phyloP scores from a whole-genome alignment of 2,797 vertebrate genomes.

The Phrynocephalus guinanensis region DNA sequence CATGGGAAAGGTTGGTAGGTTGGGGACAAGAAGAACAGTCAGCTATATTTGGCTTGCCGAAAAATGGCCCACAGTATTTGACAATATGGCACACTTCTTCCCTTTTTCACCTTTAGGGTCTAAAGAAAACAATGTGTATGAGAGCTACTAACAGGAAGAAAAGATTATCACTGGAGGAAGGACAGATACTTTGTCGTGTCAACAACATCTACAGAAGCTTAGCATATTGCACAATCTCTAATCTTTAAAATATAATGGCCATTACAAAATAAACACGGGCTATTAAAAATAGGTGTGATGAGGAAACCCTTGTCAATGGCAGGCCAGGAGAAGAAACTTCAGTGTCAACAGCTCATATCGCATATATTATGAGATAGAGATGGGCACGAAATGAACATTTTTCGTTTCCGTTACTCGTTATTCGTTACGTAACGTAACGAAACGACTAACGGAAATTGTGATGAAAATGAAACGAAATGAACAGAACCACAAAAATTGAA shows the following conservation, averaged over 20 bases:
- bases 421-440: too few species aligned
- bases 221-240: background rate
- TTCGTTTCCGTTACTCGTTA: too few species aligned
- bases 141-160: background rate
- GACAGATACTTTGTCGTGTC: too few species aligned
- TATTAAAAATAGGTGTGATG: background rate
- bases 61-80: background rate
- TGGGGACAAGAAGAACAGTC: background rate
- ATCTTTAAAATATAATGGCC: background rate
- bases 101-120: background rate
- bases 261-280: constrained; percentile 12
- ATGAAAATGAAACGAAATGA: too few species aligned
- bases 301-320: background rate
- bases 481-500: too few species aligned
- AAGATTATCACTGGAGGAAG: background rate
- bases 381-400: background rate
- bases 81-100: background rate
- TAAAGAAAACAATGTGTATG: background rate
- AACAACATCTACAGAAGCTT: background rate
- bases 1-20: background rate
- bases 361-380: background rate
- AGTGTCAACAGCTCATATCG: background rate
- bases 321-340: background rate
- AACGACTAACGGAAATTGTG: too few species aligned
- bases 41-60: background rate